A percentile compares a stretch with the other conserved stretches of the same genome.
Evolutionary conservation across 2,888 invertebrate genomes (phyloP).

Genomic region (Erynnis tages): DNA sequence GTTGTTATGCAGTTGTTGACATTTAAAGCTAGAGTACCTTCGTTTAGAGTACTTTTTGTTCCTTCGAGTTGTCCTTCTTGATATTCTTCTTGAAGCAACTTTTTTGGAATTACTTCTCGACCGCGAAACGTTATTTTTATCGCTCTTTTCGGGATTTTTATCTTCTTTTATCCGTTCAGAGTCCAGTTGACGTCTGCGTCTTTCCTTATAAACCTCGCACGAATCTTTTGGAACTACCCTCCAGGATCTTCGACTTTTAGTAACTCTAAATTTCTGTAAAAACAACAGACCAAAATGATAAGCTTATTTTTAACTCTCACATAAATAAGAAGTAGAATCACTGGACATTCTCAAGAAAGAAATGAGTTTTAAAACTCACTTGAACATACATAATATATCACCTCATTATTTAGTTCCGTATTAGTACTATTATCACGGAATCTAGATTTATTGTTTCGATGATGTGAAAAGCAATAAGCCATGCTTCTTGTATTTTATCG

Average conservation of each 20-base stretch:
- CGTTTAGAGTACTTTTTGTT: neutral
- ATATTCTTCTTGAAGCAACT: neutral
- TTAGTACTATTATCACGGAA: neutral
- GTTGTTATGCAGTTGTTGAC: too few species aligned
- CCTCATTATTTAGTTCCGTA: neutral
- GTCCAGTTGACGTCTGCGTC: constrained; percentile 38
- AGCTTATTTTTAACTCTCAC: neutral
- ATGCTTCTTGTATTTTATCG: neutral
- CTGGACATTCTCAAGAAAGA: too few species aligned
- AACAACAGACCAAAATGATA: neutral
- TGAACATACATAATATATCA: too few species aligned
- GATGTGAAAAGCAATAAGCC: neutral
- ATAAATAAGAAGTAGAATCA: too few species aligned
- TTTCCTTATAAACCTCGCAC: constrained; percentile 52
- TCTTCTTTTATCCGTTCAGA: constrained; percentile 1
- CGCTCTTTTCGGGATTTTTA: constrained; percentile 20
- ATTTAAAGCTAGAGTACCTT: neutral
- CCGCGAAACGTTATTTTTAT: neutral
- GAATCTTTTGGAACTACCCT: constrained; percentile 61
- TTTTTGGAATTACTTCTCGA: neutral
- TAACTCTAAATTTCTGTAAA: constrained; percentile 40
- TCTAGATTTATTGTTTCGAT: neutral
- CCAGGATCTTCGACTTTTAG: constrained; percentile 41
- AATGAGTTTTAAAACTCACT: too few species aligned
- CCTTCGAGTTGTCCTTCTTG: neutral